phyloP scores from a whole-genome alignment of 2,888 invertebrate species.

The Rutpela maculata region DNA sequence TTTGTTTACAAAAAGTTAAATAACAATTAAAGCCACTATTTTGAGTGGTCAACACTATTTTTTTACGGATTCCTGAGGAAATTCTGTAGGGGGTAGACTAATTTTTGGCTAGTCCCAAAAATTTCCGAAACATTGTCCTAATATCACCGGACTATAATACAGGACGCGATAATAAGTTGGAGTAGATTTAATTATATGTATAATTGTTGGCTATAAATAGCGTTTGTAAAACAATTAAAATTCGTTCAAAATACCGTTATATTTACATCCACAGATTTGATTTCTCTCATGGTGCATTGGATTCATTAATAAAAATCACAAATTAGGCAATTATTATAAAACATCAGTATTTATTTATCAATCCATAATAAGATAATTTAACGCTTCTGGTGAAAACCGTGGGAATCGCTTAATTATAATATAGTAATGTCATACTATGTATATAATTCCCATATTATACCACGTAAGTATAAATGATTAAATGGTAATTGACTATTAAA shows the following conservation, averaged over 20 bases:
- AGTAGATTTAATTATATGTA: no score
- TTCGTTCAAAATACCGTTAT: constrained; percentile 9
- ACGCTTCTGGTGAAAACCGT: constrained; percentile 30
- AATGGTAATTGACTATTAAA: not conserved
- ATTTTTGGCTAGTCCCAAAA: no score
- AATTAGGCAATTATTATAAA: constrained; percentile 26
- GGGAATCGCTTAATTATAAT: constrained; percentile 34
- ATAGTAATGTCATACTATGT: constrained; percentile 23
- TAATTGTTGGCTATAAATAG: no score
- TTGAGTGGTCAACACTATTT: no score
- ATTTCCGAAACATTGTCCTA: no score
- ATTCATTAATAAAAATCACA: constrained; percentile 31
- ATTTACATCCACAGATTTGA: constrained; percentile 8
- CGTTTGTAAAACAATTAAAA: constrained; percentile 6
- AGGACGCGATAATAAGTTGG: no score
- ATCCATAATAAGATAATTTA: constrained; percentile 17
- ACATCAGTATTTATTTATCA: constrained; percentile 5
- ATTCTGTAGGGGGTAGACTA: no score
- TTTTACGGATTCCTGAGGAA: no score
- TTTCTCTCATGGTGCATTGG: constrained; percentile 8
- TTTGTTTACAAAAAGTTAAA: no score
- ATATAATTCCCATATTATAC: constrained; percentile 23
- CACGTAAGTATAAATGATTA: not conserved
- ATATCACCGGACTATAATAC: no score
- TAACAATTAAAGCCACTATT: no score